phyloP scores from a whole-genome alignment of 2,113 vertebrate species.

The Pungitius pungitius region DNA sequence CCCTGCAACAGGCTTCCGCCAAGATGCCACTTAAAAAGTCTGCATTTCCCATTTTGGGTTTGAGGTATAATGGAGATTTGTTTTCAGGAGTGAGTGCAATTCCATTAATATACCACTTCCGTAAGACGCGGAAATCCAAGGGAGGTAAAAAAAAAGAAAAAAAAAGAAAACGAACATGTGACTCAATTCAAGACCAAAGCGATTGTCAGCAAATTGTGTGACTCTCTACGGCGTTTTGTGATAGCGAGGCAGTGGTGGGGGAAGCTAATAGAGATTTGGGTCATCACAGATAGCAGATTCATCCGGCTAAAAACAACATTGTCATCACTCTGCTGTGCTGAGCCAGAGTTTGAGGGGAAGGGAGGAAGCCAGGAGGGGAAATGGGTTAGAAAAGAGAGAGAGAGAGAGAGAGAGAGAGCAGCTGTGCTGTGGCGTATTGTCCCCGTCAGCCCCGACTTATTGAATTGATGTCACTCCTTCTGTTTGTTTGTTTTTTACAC shows the following conservation, averaged over 20 bases:
- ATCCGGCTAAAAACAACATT: constrained; percentile 70
- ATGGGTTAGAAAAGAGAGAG: constrained; percentile 57
- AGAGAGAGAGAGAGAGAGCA: constrained; percentile 44
- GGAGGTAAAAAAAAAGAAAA: background rate
- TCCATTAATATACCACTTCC: constrained; percentile 5
- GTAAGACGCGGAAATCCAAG: constrained; percentile 15
- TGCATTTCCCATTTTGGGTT: constrained; percentile 6
- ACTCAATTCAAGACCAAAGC: constrained; percentile 47
- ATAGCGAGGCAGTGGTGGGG: constrained; percentile 16
- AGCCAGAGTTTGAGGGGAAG: constrained; percentile 61
- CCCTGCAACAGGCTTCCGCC: background rate
- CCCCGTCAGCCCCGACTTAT: constrained; percentile 61
- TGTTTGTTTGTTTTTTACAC: constrained; percentile 41
- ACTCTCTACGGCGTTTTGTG: constrained; percentile 32
- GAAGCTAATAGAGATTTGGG: constrained; percentile 61
- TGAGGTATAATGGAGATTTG: constrained; percentile 23
- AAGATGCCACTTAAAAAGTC: background rate
- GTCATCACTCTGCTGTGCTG: constrained; percentile 68
- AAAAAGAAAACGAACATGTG: constrained; percentile 3
- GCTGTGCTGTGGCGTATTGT: constrained; percentile 65
- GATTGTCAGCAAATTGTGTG: constrained; percentile 38
- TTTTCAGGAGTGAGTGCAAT: constrained; percentile 11
- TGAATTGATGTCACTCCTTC: constrained; percentile 69
- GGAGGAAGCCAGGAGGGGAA: constrained; percentile 64
- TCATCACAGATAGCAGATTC: constrained; percentile 66